Evolutionary conservation across 1,140 invertebrate genomes (phyloP).

Genomic region (Brachionus calyciflorus): DNA sequence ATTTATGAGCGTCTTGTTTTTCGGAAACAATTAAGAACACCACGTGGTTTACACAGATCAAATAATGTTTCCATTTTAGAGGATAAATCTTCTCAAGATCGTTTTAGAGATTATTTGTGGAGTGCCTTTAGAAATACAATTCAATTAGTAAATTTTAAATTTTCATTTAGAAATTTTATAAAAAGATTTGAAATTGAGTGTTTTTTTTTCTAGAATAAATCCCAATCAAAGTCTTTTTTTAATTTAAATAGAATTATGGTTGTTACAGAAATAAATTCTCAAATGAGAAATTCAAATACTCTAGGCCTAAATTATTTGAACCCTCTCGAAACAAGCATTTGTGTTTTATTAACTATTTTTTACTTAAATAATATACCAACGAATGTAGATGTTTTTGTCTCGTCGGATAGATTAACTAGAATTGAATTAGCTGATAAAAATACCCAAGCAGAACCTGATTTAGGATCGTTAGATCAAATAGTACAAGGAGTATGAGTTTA

Average conservation of each 20-base stretch:
- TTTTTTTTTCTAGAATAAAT: neutral
- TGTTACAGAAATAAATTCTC: constrained; percentile 26
- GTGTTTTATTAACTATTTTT: constrained; percentile 1
- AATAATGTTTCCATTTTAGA: neutral
- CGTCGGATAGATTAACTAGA: constrained; percentile 4
- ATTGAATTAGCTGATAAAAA: constrained; percentile 35
- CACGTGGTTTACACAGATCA: neutral
- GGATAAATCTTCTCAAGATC: neutral
- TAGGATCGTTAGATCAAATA: neutral
- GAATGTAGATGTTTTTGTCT: constrained; percentile 21
- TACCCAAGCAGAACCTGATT: neutral
- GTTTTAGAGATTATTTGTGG: constrained; percentile 17
- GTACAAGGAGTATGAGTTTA: neutral
- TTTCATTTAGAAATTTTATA: neutral
- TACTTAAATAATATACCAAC: neutral
- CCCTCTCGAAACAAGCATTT: neutral
- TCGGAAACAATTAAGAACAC: neutral
- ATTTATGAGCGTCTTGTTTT: neutral
- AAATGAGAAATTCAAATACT: constrained; percentile 22
- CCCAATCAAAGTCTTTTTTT: constrained; percentile 24
- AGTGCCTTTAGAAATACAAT: neutral
- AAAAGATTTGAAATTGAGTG: neutral
- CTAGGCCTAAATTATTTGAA: neutral
- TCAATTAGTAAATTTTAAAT: neutral
- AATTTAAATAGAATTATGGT: constrained; percentile 3